These are phyloP conservation scores for Zingel zingel DNA, from an alignment of 2,113 vertebrate species.

Conservation along the genomic window DNA sequence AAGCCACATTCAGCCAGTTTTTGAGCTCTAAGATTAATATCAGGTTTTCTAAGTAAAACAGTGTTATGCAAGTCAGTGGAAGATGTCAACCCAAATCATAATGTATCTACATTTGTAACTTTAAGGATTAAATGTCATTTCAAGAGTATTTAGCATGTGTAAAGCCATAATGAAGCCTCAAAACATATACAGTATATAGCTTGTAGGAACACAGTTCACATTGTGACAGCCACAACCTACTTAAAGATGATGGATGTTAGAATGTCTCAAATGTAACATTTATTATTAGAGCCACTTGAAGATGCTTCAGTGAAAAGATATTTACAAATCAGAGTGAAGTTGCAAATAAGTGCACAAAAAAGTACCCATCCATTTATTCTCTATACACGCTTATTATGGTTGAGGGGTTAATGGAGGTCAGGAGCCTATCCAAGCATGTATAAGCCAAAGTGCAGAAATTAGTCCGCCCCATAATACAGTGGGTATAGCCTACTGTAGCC, in stretches of 20 bases:
- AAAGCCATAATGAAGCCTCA: background rate
- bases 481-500: background rate
- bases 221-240: background rate
- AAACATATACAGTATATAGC: background rate
- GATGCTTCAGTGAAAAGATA: background rate
- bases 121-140: background rate
- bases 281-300: background rate
- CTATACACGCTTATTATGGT: background rate
- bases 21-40: background rate
- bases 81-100: background rate
- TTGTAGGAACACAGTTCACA: background rate
- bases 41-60: background rate
- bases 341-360: background rate
- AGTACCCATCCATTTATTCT: background rate
- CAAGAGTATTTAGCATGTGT: background rate
- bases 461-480: background rate
- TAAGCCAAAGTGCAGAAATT: background rate
- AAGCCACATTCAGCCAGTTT: background rate
- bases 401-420: background rate
- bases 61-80: background rate
- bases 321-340: no score
- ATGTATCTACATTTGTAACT: background rate
- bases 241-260: background rate
- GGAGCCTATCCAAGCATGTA: background rate
- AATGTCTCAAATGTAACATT: background rate